Base-by-base conservation (phyloP, 2,797 vertebrate species). In the Coreius guichenoti region DNA sequence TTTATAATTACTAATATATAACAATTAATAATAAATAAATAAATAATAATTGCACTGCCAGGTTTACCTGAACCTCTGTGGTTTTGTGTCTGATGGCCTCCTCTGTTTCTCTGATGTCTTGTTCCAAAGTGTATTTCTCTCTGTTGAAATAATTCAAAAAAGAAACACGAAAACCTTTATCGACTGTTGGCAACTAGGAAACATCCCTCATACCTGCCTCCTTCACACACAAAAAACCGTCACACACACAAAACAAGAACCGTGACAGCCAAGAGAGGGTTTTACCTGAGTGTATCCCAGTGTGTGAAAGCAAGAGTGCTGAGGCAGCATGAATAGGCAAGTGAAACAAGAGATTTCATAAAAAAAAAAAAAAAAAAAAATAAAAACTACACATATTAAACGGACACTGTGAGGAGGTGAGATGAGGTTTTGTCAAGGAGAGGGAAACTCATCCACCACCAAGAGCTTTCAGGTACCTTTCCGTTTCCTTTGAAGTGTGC, bases 71-170 rank as follows among this genome's bases (percentile, higher is more conserved):
- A 21, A 99, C 98, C 91, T 99, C 98, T 0, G 82, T 95, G 70
- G 95, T 95, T 93, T 99, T 99, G 89, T 98, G 96, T 76, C 97
- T 95, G 89, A 99, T 97, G 63, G 97, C 95, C 76, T 98, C 97
- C 88, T 99, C 98, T 23, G 97, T 95, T 80, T 99, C 98, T 84
- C 98, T 93, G 89, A 99, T 98, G 91, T 99, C 98, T 86, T 99
- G 98, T 86, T 99, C 98, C 88, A 99, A 92, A 0, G 95, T 96
- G 73, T 97, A 98, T 73, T 99, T 99, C 93, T 99, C 98, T 91
- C 98, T 99, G 90, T 3, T 81, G 61, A 43, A 77, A 12, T 33
- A 8, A 81, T n/a, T 39, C 0, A 91, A 58, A 86, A 79, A 14
- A 89, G 14, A 73, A 13, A 78, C 61, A 83, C 21, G 78, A 4